Percentiles rank a stretch among this genome's conserved stretches.
Evolutionary conservation across 2,113 vertebrate species (phyloP).

Genomic region (Urocynchramus pylzowi): DNA sequence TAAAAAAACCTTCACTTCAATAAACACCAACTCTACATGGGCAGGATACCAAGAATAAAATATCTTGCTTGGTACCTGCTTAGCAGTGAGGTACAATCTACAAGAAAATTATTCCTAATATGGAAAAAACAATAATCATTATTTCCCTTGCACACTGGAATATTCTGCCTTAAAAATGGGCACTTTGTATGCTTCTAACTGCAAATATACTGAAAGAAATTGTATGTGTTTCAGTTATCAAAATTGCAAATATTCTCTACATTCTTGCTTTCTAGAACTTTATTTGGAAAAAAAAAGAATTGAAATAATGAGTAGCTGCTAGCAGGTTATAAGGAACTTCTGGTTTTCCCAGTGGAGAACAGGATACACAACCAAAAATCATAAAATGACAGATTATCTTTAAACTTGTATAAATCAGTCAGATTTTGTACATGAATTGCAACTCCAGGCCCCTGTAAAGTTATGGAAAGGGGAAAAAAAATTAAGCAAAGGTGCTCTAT

Average conservation of each 20-base stretch:
- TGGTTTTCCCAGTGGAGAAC: neutral
- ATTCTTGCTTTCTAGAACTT: neutral
- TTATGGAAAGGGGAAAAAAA: neutral
- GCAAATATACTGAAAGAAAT: neutral
- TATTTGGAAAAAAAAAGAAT: neutral
- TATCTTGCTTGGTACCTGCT: neutral
- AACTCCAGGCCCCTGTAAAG: neutral
- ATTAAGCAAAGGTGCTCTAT: neutral
- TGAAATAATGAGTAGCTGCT: neutral
- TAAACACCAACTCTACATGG: neutral
- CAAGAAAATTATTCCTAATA: neutral
- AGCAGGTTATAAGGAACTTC: neutral
- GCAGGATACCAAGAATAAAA: neutral
- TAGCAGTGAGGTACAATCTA: neutral
- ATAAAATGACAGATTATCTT: neutral
- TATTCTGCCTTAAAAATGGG: neutral
- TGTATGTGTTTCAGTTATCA: neutral
- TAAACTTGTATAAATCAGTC: neutral
- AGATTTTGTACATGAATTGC: neutral
- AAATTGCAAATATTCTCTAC: neutral
- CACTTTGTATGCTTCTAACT: neutral
- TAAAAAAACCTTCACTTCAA: neutral
- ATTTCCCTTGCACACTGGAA: neutral
- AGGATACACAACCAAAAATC: neutral
- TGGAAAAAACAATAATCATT: neutral